Base-by-base conservation (phyloP, 2,888 invertebrate genomes). In the Zeuzera pyrina region DNA sequence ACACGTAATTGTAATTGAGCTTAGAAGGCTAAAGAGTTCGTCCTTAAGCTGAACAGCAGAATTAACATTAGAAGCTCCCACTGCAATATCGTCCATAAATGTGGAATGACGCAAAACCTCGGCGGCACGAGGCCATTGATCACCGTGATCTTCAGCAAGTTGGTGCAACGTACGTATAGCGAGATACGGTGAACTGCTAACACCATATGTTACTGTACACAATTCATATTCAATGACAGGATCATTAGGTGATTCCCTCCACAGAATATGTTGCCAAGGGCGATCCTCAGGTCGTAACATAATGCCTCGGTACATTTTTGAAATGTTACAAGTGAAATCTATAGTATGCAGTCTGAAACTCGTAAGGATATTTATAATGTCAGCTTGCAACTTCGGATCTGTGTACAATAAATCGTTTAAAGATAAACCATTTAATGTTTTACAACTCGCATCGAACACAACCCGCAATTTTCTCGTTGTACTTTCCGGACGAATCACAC, bases 251-350 rank as follows among this genome's bases (percentile, higher is more conserved):
- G 16, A 23, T n/a, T 19, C 13, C 4, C 35, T 10, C 28, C 32
- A 35, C 13, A 35, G 10, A 10, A 35, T 28, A 13, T 32, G 28
- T 7, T 31, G 31, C 2, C 12, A 32, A 3, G 11, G 5, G 4
- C 29, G 24, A 15, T 35, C 32, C 12, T 35, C 28, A 2, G 22
- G 7, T 2, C 25, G 7, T 3, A 35, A 14, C 12, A 11, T n/a
- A 10, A 35, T 31, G 14, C 28, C 15, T 2, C 35, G 21, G 11
- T 31, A 35, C 35, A 35, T 31, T 31, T 27, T 35, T 2, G 12
- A 29, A 8, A 35, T 29, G 10, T 33, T 29, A 4, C 22, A 28
- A 3, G 33, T 22, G 10, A 34, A 29, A 5, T 12, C 29, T 8
- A 34, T 13, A 7, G 14, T 8, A 15, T 23, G 16, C n/a, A n/a